Evolutionary conservation across 2,888 invertebrate genomes (phyloP), one percentile per base, ranked within the genome.

Genomic region (Andrena marginata): DNA sequence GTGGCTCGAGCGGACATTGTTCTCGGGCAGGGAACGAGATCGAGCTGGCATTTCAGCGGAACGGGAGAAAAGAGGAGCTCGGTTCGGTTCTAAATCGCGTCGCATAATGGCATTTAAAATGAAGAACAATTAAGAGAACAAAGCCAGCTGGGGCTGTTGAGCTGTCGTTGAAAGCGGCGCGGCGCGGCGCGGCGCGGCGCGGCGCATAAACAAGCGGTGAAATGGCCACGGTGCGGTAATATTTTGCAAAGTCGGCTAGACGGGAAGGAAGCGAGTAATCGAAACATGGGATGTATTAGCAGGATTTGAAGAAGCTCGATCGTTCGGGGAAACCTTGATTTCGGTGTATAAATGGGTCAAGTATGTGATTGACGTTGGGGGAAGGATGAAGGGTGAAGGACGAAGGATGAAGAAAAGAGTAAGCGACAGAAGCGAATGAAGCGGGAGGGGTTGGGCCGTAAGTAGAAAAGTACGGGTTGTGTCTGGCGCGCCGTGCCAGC

Each of bases 401-500:
- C 7, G 51, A 73, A 59, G 73, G 35, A 69, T 20, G 62, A 16
- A 64, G 49, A 72, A 8, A 10, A 48, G 70, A 60, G 73, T 69
- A 73, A 74, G 49, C 59, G 59, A 49, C 65, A 69, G 74, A 71
- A 72, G 51, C 48, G 54, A 48, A 64, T 29, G 72, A 68, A 67
- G 54, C 63, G 56, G 26, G 71, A 49, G 71, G 65, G 77, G 73
- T 62, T 63, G 67, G 74, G 56, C 56, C 56, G 83, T 64, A 84
- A 91, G 91, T 91, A 91, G 91, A 91, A 90, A 82, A 91, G 87
- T 80, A 80, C 68, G 75, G 76, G 65, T 89, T 87, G 86, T 87
- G 91, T 89, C 91, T 90, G 91, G 85, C 91, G 69, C 69, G 73
- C 84, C 85, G 91, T 91, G 85, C 91, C 91, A 91, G 90, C 83